Conservation (phyloP, 1,140 invertebrate species). For the Druon quercuslanigerum region DNA sequence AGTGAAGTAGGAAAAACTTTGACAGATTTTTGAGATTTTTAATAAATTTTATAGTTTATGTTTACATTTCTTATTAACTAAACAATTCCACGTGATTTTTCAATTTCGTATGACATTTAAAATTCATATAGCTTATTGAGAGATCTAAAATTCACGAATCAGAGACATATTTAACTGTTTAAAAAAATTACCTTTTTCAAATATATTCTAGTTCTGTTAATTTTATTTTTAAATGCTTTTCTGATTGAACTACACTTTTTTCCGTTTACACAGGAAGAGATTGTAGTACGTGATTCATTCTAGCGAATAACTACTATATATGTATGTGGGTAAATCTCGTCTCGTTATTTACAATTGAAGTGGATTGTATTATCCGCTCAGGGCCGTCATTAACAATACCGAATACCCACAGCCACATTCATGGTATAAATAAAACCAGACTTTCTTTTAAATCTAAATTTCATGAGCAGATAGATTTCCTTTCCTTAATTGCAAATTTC, state of each 20-base stretch:
- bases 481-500: background rate
- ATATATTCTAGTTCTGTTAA: too few species aligned
- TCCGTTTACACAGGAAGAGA: background rate
- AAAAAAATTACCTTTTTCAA: too few species aligned
- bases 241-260: background rate
- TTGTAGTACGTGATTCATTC: conserved; percentile 15
- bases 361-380: conserved; percentile 23
- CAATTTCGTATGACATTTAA: too few species aligned
- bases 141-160: too few species aligned
- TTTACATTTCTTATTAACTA: too few species aligned
- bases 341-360: conserved; percentile 28
- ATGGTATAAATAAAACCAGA: background rate
- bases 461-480: conserved; percentile 15
- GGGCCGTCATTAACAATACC: conserved; percentile 14
- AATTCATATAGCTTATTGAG: too few species aligned
- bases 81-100: too few species aligned
- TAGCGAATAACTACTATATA: conserved; percentile 13
- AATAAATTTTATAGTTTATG: too few species aligned
- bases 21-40: too few species aligned
- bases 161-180: too few species aligned
- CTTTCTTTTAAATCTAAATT: conserved; percentile 24
- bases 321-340: conserved; percentile 23
- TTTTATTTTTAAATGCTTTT: too few species aligned
- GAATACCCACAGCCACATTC: background rate
- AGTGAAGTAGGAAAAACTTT: too few species aligned